phyloP scores from a whole-genome alignment of 1,140 invertebrate species.

The Danaus melanippus region DNA sequence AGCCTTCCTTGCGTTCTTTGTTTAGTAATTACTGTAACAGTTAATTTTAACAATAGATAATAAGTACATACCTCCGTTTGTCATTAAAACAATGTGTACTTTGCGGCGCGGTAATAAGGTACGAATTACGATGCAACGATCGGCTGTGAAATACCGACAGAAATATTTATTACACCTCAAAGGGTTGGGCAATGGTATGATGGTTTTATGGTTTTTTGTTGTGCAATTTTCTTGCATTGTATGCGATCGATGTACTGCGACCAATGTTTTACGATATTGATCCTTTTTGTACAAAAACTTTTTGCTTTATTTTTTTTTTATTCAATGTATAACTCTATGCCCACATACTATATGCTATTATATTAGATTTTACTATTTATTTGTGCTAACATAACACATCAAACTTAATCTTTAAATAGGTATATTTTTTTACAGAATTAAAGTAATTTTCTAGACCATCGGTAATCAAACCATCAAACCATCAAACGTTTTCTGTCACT shows the following conservation, averaged over 20 bases:
- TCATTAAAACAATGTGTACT: constrained; percentile 13
- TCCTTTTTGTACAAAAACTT: background rate
- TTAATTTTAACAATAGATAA: constrained; percentile 45
- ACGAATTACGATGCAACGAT: background rate
- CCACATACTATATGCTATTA: no score
- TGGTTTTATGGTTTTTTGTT: constrained; percentile 65
- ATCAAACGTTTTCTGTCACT: no score
- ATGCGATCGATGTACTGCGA: constrained; percentile 28
- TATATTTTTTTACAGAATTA: no score
- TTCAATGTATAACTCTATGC: no score
- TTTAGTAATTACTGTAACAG: constrained; percentile 58
- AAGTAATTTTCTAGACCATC: no score
- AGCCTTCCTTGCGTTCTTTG: constrained; percentile 43
- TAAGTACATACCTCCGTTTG: constrained; percentile 18
- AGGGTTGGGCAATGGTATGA: constrained; percentile 61
- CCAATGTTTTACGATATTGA: constrained; percentile 12
- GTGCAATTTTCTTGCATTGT: constrained; percentile 67
- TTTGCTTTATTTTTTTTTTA: no score
- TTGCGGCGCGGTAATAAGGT: background rate
- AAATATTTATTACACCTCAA: constrained; percentile 66
- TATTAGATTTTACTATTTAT: no score
- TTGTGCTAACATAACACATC: no score
- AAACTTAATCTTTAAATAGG: no score
- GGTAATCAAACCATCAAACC: no score
- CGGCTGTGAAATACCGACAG: constrained; percentile 39